Evolutionary conservation across 2,888 invertebrate species (phyloP), one percentile per base, ranked within the genome.

Genomic region (Julus scanicus): DNA sequence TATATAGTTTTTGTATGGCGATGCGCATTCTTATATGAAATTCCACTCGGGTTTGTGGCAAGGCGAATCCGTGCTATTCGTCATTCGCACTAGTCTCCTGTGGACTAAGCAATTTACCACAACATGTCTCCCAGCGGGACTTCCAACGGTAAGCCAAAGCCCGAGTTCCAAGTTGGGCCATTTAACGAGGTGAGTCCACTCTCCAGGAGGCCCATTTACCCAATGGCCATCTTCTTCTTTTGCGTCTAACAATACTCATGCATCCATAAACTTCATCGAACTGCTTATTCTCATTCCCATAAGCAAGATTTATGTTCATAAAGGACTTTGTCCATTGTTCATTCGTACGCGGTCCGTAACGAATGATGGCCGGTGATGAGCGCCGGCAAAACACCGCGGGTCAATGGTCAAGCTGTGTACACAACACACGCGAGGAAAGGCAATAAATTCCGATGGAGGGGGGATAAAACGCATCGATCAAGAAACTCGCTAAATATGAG

Each of bases 141-240:
- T 9, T 2, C 29, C 71, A 71, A 71, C 71, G 71, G 71, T 71
- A 71, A 71, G 71, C 71, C 71, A 71, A 71, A 71, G 71, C 71
- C 71, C 71, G 71, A 29, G 29, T 71, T n/a, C 71, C 63, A 20
- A 71, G 0, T 71, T 20, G 20, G 20, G 71, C 71, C 71, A 71
- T 71, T 71, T 71, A 71, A 71, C 71, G 71, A 71, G 71, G 71
- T 71, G 71, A 71, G 71, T 71, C 71, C 71, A 71, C 71, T 71
- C 71, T 71, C 71, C 71, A 29, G 71, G 71, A 71, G 29, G 29
- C 71, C 71, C 71, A 71, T 71, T 71, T 71, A 29, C 20, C 71
- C 71, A 71, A 71, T 29, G 71, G 20, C 71, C 71, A 71, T 20
- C 71, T 71, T 71, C 71, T 4, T 71, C 71, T 20, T 71, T 8